Conservation (phyloP, 2,113 vertebrate species). For the Sylvilagus bachmani region DNA sequence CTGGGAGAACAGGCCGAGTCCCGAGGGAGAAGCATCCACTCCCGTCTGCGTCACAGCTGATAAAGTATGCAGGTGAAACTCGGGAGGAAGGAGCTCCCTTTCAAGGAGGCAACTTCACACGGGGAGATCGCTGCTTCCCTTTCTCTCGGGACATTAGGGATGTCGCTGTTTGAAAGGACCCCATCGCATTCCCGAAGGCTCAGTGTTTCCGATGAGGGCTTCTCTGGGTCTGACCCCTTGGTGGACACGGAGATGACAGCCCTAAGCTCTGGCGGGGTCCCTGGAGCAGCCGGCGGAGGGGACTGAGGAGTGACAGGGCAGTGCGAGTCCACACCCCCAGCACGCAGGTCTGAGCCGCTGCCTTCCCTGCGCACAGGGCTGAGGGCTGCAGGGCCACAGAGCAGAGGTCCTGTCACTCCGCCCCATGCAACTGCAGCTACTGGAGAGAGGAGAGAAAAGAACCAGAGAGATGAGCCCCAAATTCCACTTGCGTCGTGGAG, state of each 20-base stretch:
- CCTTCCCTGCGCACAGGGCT: not conserved
- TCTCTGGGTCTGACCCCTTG: too few relatives aligned
- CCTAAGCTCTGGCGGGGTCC: not conserved
- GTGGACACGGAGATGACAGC: not conserved
- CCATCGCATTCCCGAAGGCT: not conserved
- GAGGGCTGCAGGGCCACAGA: too few relatives aligned
- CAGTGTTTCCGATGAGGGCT: not conserved
- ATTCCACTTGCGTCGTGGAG: not conserved
- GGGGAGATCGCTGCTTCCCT: not conserved
- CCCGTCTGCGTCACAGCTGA: not conserved
- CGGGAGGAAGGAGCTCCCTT: not conserved
- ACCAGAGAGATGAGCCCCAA: not conserved
- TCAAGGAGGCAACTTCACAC: not conserved
- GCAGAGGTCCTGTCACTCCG: too few relatives aligned
- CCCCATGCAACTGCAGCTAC: not conserved
- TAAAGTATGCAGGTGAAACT: not conserved
- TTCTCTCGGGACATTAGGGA: not conserved
- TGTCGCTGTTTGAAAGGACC: not conserved
- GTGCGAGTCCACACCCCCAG: not conserved
- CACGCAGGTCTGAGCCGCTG: not conserved
- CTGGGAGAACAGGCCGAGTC: not conserved
- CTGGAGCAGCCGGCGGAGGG: not conserved
- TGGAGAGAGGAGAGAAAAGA: not conserved
- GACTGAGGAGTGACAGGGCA: not conserved
- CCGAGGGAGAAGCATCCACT: not conserved